These are phyloP conservation scores for Coregonus clupeaformis DNA, from an alignment of 2,113 vertebrate genomes.

Conservation along the genomic window DNA sequence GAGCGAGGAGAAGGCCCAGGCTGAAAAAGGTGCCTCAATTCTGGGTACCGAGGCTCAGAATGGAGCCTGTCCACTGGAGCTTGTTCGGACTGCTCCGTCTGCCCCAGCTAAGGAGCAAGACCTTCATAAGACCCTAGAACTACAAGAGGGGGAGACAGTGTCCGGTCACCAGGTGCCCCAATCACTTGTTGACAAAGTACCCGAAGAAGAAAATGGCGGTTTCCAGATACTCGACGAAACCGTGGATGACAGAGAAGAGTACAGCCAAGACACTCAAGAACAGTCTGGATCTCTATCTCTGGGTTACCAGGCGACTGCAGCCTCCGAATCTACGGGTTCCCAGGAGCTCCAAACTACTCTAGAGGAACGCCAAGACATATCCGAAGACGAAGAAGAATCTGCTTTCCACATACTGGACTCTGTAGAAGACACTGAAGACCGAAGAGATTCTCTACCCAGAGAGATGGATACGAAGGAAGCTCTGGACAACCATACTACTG, in stretches of 20 bases:
- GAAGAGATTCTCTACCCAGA: neutral
- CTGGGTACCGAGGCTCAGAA: neutral
- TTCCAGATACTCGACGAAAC: slow-evolving; percentile 30
- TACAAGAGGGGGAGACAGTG: neutral
- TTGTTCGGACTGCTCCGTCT: neutral
- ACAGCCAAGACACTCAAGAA: too few relatives aligned
- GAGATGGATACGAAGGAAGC: neutral
- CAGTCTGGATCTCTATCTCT: too few relatives aligned
- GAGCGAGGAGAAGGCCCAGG: neutral
- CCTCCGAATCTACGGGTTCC: too few relatives aligned
- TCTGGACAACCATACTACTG: slow-evolving; percentile 31
- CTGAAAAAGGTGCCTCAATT: neutral
- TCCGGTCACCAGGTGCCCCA: neutral
- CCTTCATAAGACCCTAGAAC: neutral
- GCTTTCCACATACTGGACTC: neutral
- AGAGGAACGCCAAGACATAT: neutral
- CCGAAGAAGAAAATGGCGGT: neutral
- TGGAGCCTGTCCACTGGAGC: neutral
- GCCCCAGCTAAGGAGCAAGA: neutral
- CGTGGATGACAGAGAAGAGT: neutral
- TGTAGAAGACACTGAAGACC: neutral
- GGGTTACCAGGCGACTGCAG: too few relatives aligned
- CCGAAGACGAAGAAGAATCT: slow-evolving; percentile 9
- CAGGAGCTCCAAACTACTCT: too few relatives aligned
- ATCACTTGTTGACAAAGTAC: neutral